These are phyloP conservation scores for Noctua pronuba DNA, from an alignment of 2,888 invertebrate genomes.

Conservation along the genomic window DNA sequence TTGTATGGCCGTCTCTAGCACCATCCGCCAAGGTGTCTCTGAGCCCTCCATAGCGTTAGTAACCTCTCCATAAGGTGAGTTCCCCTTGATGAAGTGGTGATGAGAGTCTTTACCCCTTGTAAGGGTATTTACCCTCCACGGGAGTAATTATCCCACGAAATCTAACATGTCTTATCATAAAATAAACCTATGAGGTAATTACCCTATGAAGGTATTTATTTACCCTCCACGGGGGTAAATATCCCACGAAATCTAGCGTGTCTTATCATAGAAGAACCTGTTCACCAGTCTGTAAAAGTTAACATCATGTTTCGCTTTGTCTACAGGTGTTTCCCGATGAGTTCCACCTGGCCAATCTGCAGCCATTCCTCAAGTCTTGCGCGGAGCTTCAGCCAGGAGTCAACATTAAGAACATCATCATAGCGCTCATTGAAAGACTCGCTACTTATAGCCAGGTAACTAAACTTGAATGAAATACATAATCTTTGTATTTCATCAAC, in stretches of 20 bases:
- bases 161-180: no score
- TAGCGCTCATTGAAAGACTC: conserved; percentile 97
- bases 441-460: conserved; percentile 96
- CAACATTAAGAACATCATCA: conserved; percentile 99
- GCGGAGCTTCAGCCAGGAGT: conserved; percentile 98
- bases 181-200: no score
- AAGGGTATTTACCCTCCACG: no score
- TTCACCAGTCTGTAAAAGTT: background rate
- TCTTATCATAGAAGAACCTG: background rate
- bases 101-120: no score
- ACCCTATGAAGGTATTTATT: no score
- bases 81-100: background rate
- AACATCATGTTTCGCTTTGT: background rate
- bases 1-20: background rate
- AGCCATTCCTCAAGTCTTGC: conserved; percentile 98
- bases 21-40: background rate
- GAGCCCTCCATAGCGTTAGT: background rate
- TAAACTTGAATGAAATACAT: no score
- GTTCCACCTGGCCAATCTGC: conserved; percentile 98
- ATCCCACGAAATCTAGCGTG: background rate
- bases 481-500: no score
- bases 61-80: background rate
- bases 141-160: no score
- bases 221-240: no score
- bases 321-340: conserved; percentile 98